phyloP scores from a whole-genome alignment of 1,140 invertebrate genomes.

The Drosophila ogumai region DNA sequence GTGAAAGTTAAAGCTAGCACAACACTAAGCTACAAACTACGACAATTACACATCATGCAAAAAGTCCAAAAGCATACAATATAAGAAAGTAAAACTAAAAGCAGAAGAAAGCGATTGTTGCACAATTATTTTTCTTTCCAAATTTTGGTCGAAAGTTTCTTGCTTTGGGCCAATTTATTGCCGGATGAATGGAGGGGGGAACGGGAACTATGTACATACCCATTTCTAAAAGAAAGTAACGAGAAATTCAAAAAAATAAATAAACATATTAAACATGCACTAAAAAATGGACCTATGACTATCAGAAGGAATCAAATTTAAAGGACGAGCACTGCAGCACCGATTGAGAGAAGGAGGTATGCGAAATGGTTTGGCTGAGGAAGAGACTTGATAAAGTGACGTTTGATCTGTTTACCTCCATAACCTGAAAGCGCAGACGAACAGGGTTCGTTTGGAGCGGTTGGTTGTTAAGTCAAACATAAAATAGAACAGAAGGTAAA shows the following conservation, averaged over 20 bases:
- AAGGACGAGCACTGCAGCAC: constrained; percentile 29
- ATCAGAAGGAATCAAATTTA: constrained; percentile 27
- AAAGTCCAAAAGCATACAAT: constrained; percentile 24
- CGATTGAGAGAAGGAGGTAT: constrained; percentile 27
- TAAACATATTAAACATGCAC: constrained; percentile 58
- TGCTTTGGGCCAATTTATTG: constrained; percentile 57
- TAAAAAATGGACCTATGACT: constrained; percentile 24
- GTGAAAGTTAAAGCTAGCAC: background rate
- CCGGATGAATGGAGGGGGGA: constrained; percentile 23
- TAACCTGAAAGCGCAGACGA: constrained; percentile 64
- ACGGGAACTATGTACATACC: constrained; percentile 59
- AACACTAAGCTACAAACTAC: constrained; percentile 22
- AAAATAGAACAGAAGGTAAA: constrained; percentile 73
- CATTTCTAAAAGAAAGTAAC: constrained; percentile 60
- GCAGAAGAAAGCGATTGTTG: constrained; percentile 10
- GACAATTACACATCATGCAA: constrained; percentile 37
- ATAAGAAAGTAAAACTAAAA: constrained; percentile 14
- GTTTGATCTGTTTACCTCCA: constrained; percentile 72
- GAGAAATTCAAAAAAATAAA: constrained; percentile 31
- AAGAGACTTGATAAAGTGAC: constrained; percentile 45
- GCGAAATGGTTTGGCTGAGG: constrained; percentile 34
- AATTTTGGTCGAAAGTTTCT: constrained; percentile 23
- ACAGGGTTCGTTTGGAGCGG: constrained; percentile 46
- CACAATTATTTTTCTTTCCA: constrained; percentile 29
- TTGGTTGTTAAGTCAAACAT: constrained; percentile 61